Evolutionary conservation across 2,888 invertebrate genomes (phyloP).

Genomic region (Silvanus unidentatus): DNA sequence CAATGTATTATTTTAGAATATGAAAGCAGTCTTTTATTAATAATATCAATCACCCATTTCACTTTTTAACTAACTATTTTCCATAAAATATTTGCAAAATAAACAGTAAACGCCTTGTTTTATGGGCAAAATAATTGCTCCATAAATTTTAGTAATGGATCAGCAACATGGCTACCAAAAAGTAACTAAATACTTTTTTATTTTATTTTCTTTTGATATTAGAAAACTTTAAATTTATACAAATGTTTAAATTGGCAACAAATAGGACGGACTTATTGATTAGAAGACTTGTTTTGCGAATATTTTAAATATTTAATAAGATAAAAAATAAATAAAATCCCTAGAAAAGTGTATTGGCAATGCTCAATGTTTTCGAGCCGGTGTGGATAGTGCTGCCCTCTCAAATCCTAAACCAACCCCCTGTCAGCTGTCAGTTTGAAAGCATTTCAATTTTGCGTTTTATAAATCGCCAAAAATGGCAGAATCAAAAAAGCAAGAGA

Average conservation of each 20-base stretch:
- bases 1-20: too few species aligned
- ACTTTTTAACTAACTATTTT: too few species aligned
- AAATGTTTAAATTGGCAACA: too few species aligned
- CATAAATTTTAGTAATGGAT: constrained; percentile 23
- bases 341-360: neutral
- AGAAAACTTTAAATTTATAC: neutral
- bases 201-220: neutral
- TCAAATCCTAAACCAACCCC: neutral
- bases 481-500: constrained; percentile 40
- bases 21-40: too few species aligned
- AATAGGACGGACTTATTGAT: too few species aligned
- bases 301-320: too few species aligned
- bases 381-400: neutral
- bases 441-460: constrained; percentile 4
- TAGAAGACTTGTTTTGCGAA: too few species aligned
- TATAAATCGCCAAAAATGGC: constrained; percentile 37
- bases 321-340: too few species aligned
- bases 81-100: neutral
- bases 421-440: constrained; percentile 3
- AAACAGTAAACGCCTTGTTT: constrained; percentile 25
- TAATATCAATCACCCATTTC: too few species aligned
- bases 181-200: constrained; percentile 2
- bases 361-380: neutral
- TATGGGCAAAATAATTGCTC: constrained; percentile 29
- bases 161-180: constrained; percentile 32